phyloP scores from a whole-genome alignment of 2,888 invertebrate species.

The Chloromyia formosa region DNA sequence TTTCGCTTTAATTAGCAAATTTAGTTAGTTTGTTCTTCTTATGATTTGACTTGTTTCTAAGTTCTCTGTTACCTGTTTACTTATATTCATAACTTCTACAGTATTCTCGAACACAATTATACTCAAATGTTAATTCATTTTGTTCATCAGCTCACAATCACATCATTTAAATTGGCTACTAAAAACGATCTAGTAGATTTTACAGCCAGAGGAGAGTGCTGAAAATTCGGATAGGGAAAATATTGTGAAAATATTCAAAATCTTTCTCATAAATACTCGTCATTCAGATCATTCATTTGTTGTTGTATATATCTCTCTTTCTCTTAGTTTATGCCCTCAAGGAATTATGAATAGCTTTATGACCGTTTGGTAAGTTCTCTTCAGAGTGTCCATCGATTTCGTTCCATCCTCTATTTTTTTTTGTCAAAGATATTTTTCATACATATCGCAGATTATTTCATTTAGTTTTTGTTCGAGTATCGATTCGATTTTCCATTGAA shows the following conservation, averaged over 20 bases:
- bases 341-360: slow-evolving; percentile 90
- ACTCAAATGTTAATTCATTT: slow-evolving; percentile 34
- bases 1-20: slow-evolving; percentile 42
- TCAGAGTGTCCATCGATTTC: slow-evolving; percentile 27
- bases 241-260: slow-evolving; percentile 40
- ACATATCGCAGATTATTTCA: background rate
- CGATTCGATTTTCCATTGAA: slow-evolving; percentile 12
- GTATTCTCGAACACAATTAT: background rate
- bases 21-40: slow-evolving; percentile 26
- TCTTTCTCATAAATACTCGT: slow-evolving; percentile 35
- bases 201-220: background rate
- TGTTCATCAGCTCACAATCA: slow-evolving; percentile 44
- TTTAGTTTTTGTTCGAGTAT: slow-evolving; percentile 12
- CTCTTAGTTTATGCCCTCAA: slow-evolving; percentile 80
- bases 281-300: slow-evolving; percentile 49
- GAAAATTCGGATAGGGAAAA: background rate
- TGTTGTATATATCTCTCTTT: slow-evolving; percentile 54
- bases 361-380: slow-evolving; percentile 82
- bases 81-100: background rate
- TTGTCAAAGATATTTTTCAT: background rate
- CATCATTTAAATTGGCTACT: slow-evolving; percentile 27
- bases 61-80: background rate
- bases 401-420: background rate
- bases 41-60: background rate
- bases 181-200: slow-evolving; percentile 15